phyloP scores from a whole-genome alignment of 2,797 vertebrate species.

The Benthosema pterotum region DNA sequence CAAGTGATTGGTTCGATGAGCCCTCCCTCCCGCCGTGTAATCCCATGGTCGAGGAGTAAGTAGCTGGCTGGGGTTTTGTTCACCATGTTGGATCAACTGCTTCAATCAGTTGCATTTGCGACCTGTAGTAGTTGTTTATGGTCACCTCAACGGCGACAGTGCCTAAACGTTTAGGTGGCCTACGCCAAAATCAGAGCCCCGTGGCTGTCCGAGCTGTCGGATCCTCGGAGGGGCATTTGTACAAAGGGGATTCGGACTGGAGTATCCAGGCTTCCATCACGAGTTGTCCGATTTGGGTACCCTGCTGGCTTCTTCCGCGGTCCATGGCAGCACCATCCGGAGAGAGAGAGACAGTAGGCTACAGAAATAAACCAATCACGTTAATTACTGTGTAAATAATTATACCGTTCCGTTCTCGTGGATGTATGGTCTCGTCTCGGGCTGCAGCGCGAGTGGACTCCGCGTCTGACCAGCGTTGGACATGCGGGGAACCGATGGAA shows the following conservation, averaged over 20 bases:
- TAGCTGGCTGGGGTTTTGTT: slow-evolving; percentile 39
- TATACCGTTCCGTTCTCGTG: slow-evolving; percentile 18
- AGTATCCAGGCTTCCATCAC: slow-evolving; percentile 38
- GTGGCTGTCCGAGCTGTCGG: slow-evolving; percentile 38
- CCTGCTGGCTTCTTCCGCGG: slow-evolving; percentile 36
- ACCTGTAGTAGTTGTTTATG: slow-evolving; percentile 33
- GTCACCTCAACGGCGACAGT: slow-evolving; percentile 56
- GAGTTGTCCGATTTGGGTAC: slow-evolving; percentile 52
- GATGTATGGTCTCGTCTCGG: slow-evolving; percentile 33
- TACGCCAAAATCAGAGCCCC: slow-evolving; percentile 34
- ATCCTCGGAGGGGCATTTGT: slow-evolving; percentile 12
- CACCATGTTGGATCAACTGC: slow-evolving; percentile 76
- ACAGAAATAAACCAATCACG: background rate
- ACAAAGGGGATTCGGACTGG: slow-evolving; percentile 39
- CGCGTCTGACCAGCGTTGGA: slow-evolving; percentile 15
- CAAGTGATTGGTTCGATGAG: no score
- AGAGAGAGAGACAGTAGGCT: no score
- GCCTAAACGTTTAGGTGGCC: slow-evolving; percentile 44
- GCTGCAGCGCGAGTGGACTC: slow-evolving; percentile 14
- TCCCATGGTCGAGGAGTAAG: background rate
- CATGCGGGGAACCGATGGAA: slow-evolving; percentile 59
- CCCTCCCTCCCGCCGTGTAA: no score
- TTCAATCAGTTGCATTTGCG: slow-evolving; percentile 29
- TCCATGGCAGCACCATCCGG: slow-evolving; percentile 42
- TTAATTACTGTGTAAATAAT: slow-evolving; percentile 28